Evolutionary conservation across 1,140 invertebrate species (phyloP), one percentile per base, ranked within the genome.

Genomic region (Calycopis cecrops): DNA sequence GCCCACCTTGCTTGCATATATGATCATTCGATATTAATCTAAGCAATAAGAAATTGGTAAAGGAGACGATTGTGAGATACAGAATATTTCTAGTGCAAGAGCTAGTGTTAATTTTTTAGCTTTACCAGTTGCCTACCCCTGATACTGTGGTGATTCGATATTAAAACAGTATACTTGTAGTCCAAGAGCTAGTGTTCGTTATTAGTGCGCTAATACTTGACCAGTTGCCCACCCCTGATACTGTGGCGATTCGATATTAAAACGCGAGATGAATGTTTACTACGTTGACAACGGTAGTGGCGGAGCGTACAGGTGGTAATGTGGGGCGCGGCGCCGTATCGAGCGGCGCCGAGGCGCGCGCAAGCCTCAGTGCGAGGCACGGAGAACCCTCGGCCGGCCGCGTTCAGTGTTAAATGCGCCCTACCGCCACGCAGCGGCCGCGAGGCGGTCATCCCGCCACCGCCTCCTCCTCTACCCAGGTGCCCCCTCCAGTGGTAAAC

Each of bases 281-380:
- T 62, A 60, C 52, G 54, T 42, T 37, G 65, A 60, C 62, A 74
- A 76, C 71, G 67, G 66, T 84, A 77, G 64, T 84, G 80, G 72
- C 73, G 65, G 73, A 73, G 71, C 74, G 63, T 70, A 84, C 78
- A 84, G 80, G 80, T 84, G 80, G 78, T 69, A 73, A 73, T 67
- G 66, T 73, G 73, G 79, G 79, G 81, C 76, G 81, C 76, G 79
- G 76, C 76, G 75, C 48, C 34, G 63, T 83, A 79, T 79, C 71
- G 78, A 79, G 71, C 76, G 77, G 57, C 44, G 51, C 16, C 52
- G 52, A 74, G 70, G 78, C 78, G 80, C 81, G 81, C 81, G 79
- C 81, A 81, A 28, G 34, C 34, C 57, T 59, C 67, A 77, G 65
- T 75, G 63, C 68, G 62, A 59, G 67, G 56, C 50, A 55, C 61